Percentiles rank a stretch among this genome's conserved stretches.
These are phyloP conservation scores for Urocyon cinereoargenteus DNA, from an alignment of 2,797 vertebrate genomes.

Conservation along the genomic window DNA sequence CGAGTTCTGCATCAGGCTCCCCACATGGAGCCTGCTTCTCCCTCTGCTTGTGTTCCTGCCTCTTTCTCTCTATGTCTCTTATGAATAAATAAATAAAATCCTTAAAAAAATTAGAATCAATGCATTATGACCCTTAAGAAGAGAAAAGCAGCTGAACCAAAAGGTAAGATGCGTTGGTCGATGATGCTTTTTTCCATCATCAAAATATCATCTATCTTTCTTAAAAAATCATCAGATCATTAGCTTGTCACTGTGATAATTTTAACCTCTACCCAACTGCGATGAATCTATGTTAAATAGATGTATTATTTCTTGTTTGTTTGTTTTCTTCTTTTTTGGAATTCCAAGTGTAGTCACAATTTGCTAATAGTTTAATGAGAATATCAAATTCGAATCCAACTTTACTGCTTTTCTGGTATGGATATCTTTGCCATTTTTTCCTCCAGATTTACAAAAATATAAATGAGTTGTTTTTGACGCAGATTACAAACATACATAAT, in stretches of 20 bases:
- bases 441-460: constrained; percentile 25
- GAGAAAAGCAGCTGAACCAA: neutral
- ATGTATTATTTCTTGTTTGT: neutral
- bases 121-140: neutral
- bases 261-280: neutral
- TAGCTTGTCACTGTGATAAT: neutral
- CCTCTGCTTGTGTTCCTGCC: too few relatives aligned
- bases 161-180: neutral
- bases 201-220: neutral
- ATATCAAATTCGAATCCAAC: neutral
- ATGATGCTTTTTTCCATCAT: neutral
- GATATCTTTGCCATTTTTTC: neutral
- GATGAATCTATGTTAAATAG: constrained; percentile 5
- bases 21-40: too few relatives aligned
- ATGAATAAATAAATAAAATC: too few relatives aligned
- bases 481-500: constrained; percentile 53
- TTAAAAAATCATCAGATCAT: neutral
- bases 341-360: neutral
- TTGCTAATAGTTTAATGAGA: constrained; percentile 14
- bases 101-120: neutral
- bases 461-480: constrained; percentile 9
- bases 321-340: neutral
- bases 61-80: too few relatives aligned
- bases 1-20: too few relatives aligned
- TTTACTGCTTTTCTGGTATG: neutral